phyloP scores from a whole-genome alignment of 2,888 invertebrate species.

The Drosophila mimetica region DNA sequence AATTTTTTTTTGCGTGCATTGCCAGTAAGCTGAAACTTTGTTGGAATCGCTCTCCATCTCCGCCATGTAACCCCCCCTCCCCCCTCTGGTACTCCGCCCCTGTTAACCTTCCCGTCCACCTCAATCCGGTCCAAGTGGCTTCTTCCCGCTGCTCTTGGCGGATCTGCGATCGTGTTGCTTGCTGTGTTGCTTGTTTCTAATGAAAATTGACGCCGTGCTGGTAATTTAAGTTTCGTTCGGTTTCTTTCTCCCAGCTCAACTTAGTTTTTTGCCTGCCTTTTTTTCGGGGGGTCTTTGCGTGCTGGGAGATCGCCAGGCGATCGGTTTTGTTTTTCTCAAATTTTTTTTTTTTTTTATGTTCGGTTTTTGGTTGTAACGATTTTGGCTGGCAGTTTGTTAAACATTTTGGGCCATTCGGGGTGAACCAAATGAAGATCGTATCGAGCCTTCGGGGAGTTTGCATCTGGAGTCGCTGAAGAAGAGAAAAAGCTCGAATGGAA shows the following conservation, averaged over 20 bases:
- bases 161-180: conserved; percentile 47
- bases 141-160: conserved; percentile 15
- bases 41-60: conserved; percentile 35
- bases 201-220: conserved; percentile 78
- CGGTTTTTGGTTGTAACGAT: conserved; percentile 29
- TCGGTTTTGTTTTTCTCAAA: conserved; percentile 15
- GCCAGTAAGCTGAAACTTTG: conserved; percentile 59
- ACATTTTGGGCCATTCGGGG: conserved; percentile 20
- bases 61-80: conserved; percentile 2
- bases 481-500: conserved; percentile 6
- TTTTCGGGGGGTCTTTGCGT: conserved; percentile 55
- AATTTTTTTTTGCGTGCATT: conserved; percentile 1
- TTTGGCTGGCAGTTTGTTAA: conserved; percentile 39
- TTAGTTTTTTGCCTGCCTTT: conserved; percentile 3
- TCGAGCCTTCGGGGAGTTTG: conserved; percentile 15
- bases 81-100: conserved; percentile 21
- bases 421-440: conserved; percentile 32
- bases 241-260: conserved; percentile 43
- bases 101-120: conserved; percentile 36
- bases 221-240: conserved; percentile 75
- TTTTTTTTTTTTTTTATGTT: conserved; percentile 3
- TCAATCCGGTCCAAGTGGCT: conserved; percentile 66
- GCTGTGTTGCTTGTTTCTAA: conserved; percentile 68
- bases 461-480: neutral
- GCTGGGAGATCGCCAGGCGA: conserved; percentile 30